A percentile compares a stretch with the other conserved stretches of the same genome.
These are phyloP conservation scores for Apomyelois bistriatella DNA, from an alignment of 2,888 invertebrate species.

Conservation along the genomic window DNA sequence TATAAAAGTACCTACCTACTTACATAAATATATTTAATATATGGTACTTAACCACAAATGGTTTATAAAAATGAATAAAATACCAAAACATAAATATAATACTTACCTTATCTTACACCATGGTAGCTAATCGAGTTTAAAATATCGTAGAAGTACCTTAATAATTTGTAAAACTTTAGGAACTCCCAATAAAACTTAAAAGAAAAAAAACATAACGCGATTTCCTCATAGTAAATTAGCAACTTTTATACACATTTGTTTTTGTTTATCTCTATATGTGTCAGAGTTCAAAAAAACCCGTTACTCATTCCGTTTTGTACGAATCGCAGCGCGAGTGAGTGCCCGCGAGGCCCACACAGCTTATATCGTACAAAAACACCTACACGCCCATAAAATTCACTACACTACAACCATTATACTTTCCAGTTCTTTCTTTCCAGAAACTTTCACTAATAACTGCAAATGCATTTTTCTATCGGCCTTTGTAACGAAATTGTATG, in stretches of 20 bases:
- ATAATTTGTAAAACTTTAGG: slow-evolving; percentile 6
- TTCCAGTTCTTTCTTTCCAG: slow-evolving; percentile 25
- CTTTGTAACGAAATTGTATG: slow-evolving; percentile 8
- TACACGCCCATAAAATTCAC: slow-evolving; percentile 33
- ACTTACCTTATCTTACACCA: no score
- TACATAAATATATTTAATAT: no score
- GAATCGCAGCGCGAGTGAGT: slow-evolving; percentile 21
- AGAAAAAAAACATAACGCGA: not conserved
- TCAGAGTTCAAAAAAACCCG: slow-evolving; percentile 49
- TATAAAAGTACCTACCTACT: no score
- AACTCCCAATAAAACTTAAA: not conserved
- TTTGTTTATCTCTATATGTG: slow-evolving; percentile 21
- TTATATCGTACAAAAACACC: slow-evolving; percentile 30
- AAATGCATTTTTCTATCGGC: slow-evolving; percentile 21
- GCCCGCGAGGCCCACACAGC: slow-evolving; percentile 23
- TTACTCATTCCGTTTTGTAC: slow-evolving; percentile 41
- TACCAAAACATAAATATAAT: no score
- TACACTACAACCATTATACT: slow-evolving; percentile 30
- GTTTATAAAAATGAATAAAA: no score
- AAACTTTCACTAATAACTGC: slow-evolving; percentile 32
- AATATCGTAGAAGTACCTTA: not conserved
- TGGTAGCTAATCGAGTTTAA: no score
- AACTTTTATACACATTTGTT: not conserved
- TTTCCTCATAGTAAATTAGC: not conserved
- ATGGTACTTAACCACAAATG: no score